phyloP scores from a whole-genome alignment of 2,113 vertebrate genomes.

The Dendrocopos noguchii region DNA sequence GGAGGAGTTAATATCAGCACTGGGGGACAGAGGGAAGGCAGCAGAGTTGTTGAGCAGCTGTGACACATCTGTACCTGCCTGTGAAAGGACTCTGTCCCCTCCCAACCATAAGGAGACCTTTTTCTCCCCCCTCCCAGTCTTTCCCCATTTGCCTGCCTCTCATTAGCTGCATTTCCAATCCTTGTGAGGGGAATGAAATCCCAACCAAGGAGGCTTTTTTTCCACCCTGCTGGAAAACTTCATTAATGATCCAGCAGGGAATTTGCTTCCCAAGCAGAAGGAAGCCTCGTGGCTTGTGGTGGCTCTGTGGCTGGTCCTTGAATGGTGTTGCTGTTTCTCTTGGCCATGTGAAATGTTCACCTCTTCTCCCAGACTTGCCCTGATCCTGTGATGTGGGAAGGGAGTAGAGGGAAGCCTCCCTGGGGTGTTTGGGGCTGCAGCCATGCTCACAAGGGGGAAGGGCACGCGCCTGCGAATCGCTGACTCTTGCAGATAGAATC shows the following conservation, averaged over 20 bases:
- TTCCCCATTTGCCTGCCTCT: neutral
- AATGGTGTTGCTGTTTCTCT: neutral
- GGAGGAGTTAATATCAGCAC: neutral
- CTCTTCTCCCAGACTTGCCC: neutral
- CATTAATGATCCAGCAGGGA: slow-evolving; percentile 1
- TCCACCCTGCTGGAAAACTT: neutral
- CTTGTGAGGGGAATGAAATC: neutral
- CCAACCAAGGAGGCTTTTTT: neutral
- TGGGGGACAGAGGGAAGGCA: neutral
- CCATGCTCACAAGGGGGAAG: neutral
- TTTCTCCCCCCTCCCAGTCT: neutral
- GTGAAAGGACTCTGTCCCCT: neutral
- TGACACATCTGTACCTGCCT: neutral
- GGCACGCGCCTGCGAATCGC: neutral
- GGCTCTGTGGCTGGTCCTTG: neutral
- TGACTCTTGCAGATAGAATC: neutral
- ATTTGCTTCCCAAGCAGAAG: neutral
- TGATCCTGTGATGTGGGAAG: neutral
- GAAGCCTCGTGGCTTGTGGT: accelerated
- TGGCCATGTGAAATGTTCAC: neutral
- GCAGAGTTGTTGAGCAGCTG: neutral
- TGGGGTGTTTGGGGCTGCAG: accelerated
- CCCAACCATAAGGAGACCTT: neutral
- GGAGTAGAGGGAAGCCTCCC: neutral
- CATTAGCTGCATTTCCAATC: slow-evolving; percentile 27